Evolutionary conservation across 92 coral and sea anemone species (phyloP), one percentile per base, ranked within the genome.

Genomic region (Epizoanthus illoricatus): DNA sequence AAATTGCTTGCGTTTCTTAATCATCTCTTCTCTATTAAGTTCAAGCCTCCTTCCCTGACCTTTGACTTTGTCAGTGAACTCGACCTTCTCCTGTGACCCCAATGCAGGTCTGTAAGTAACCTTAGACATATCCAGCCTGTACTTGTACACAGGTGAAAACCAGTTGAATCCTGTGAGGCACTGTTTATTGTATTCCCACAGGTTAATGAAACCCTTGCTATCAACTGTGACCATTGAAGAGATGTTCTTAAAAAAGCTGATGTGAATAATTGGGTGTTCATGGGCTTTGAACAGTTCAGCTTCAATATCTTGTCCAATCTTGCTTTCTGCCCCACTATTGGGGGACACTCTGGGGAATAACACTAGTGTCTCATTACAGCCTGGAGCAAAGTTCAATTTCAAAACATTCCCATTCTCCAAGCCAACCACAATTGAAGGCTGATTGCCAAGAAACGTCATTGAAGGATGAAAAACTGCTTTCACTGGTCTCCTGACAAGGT

Each of bases 271-370:
- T 56, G 82, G 69, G 74, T 93, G 89, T 43, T 79, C 71, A 63
- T 93, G 97, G 57, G 86, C 86, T 81, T 91, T 88, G 84, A 93
- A 93, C 17, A 93, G 84, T 60, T 91, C 97, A 43, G 94, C 97
- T 17, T 91, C 85, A 39, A 88, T 85, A 36, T 78, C 88, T 73
- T 78, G 63, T 17, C 92, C 91, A 86, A 93, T 52, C 69, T 73
- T 89, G 60, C 73, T 85, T n/a, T 85, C 69, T 62, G 60, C 65
- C 16, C 86, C 75, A 55, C 62, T 86, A 5, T 58, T 57, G 47
- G 85, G 86, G 1, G 68, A 74, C 33, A 88, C 84, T 9, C 47
- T 73, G 3, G 89, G 79, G 23, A 72, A 82, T 61, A 85, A 57
- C 63, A 68, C 56, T 3, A 76, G n/a, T 23, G 47, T 54, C 3